Evolutionary conservation across 2,113 vertebrate species (phyloP).

Genomic region (Silurus glanis): DNA sequence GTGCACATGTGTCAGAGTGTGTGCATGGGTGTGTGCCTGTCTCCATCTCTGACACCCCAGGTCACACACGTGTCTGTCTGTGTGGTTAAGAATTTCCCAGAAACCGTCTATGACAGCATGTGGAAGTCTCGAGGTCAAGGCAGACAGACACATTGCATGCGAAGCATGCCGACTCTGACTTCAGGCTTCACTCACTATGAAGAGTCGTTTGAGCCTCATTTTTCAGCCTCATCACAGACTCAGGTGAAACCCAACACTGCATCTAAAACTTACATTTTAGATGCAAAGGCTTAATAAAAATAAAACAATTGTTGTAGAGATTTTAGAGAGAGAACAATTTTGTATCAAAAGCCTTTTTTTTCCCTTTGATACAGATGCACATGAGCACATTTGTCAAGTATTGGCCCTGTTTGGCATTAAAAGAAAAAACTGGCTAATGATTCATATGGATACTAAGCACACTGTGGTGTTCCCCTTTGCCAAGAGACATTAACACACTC

Average conservation of each 20-base stretch:
- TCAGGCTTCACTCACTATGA: constrained; percentile 14
- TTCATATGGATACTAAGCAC: not conserved
- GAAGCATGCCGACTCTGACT: not conserved
- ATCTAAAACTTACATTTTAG: not conserved
- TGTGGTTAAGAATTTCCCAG: constrained; percentile 41
- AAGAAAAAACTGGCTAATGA: not conserved
- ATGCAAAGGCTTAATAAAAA: not conserved
- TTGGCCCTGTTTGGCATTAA: not conserved
- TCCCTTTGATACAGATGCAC: not conserved
- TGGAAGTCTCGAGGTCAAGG: constrained; percentile 30
- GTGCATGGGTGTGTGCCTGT: not conserved
- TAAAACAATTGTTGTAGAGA: not conserved
- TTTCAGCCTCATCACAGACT: not conserved
- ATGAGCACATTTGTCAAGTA: not conserved
- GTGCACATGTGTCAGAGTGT: not conserved
- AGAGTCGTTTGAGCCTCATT: not conserved
- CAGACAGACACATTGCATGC: constrained; percentile 29
- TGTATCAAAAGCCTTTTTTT: not conserved
- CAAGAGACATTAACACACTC: not conserved
- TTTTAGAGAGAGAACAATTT: not conserved
- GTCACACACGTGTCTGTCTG: not conserved
- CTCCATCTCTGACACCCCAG: not conserved
- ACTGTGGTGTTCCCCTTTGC: not conserved
- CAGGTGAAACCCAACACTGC: not conserved
- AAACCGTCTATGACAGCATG: constrained; percentile 26